phyloP scores from a whole-genome alignment of 2,797 vertebrate species.

The Neosalanx taihuensis region DNA sequence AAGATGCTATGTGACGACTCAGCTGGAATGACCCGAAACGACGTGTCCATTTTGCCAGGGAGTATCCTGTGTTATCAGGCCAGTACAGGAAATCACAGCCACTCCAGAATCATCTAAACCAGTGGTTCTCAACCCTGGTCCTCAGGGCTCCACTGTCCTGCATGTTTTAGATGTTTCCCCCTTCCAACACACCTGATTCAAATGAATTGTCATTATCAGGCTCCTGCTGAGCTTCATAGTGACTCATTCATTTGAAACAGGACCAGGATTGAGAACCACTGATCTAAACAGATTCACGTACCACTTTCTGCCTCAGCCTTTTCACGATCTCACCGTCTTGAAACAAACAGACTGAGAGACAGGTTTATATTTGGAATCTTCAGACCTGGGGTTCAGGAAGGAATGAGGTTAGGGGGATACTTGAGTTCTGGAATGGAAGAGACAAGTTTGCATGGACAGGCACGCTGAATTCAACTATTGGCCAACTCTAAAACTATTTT shows the following conservation, averaged over 20 bases:
- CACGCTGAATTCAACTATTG: not conserved
- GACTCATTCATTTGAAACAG: no score
- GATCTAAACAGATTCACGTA: constrained; percentile 57
- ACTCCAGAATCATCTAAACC: constrained; percentile 45
- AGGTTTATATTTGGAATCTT: constrained; percentile 42
- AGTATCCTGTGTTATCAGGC: constrained; percentile 47
- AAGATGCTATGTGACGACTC: constrained; percentile 28
- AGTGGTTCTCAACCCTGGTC: no score
- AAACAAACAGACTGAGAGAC: constrained; percentile 41
- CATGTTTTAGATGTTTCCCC: no score
- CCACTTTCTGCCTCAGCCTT: constrained; percentile 51
- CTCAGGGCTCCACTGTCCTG: no score
- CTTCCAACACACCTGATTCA: no score
- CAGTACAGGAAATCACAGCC: constrained; percentile 47
- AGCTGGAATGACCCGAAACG: constrained; percentile 48
- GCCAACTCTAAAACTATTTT: no score
- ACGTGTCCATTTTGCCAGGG: constrained; percentile 31
- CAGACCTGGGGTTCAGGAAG: constrained; percentile 17
- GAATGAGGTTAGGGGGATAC: constrained; percentile 50
- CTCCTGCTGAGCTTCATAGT: constrained; percentile 12
- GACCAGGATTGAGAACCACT: no score
- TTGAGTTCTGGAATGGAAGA: constrained; percentile 45
- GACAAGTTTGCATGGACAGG: constrained; percentile 52
- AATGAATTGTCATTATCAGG: no score
- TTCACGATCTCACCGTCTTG: constrained; percentile 28